A percentile compares a stretch with the other conserved stretches of the same genome.
Evolutionary conservation across 2,888 invertebrate genomes (phyloP).

Genomic region (Xestia sexstrigata): DNA sequence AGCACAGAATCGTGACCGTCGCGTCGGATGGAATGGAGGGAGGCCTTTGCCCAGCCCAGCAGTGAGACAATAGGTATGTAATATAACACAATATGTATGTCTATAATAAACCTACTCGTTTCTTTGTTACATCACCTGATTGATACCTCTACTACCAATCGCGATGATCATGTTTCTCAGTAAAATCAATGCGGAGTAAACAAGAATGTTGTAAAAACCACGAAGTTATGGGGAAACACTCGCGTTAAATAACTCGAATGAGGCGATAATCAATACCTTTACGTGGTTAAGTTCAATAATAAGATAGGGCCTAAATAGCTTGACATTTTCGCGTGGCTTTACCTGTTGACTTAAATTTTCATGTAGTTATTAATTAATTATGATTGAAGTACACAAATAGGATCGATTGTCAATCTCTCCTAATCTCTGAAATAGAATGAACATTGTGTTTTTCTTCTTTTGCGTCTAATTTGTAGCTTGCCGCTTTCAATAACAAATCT

Average conservation of each 20-base stretch:
- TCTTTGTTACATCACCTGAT: constrained; percentile 31
- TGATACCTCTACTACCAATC: constrained; percentile 25
- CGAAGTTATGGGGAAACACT: constrained; percentile 42
- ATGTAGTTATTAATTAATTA: background rate
- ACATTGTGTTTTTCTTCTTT: background rate
- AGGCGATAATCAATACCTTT: background rate
- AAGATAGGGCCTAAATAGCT: background rate
- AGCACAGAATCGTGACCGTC: too few species aligned
- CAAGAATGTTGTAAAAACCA: constrained; percentile 55
- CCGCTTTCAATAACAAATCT: background rate
- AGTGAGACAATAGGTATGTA: too few species aligned
- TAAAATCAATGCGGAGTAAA: constrained; percentile 55
- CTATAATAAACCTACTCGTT: too few species aligned
- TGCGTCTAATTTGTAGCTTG: background rate
- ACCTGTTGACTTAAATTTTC: background rate
- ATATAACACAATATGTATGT: too few species aligned
- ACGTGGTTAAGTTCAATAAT: background rate
- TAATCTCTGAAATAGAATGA: background rate
- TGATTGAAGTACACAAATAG: background rate
- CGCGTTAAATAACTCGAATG: constrained; percentile 15
- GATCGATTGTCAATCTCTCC: background rate
- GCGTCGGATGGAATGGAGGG: too few species aligned
- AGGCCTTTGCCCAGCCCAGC: too few species aligned
- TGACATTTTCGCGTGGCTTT: background rate
- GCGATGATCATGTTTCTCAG: constrained; percentile 53